Evolutionary conservation across 2,888 invertebrate genomes (phyloP), one percentile per base, ranked within the genome.

Genomic region (Ectropis crepuscularia): DNA sequence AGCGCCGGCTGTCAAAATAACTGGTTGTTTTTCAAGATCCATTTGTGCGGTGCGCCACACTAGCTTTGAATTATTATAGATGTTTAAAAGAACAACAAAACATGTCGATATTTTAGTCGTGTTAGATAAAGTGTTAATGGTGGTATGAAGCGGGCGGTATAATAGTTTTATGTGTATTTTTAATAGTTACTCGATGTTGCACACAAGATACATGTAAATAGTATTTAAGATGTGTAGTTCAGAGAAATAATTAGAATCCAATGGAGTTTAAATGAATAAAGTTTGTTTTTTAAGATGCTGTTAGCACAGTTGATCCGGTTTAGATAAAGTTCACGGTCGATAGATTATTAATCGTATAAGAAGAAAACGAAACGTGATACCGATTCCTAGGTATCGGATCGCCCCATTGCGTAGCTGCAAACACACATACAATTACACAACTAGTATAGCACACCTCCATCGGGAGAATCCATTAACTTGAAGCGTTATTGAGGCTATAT

Each of bases 11-110:
- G 89, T 91, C 89, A 87, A 89, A 90, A 92, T 90, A 90, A 87
- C 85, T 87, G 85, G 88, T 87, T 89, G 89, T 89, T 90, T 90
- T 90, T 90, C 85, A 86, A 91, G 88, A 90, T 88, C 82, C 88
- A 88, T 90, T 90, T 87, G 84, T 83, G 81, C 76, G 83, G 85
- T 81, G 82, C 76, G 81, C 81, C 83, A 82, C 80, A 81, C 84
- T 80, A 82, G 81, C 77, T 77, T 77, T 86, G 86, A 87, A 86
- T 90, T 89, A 86, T 90, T 89, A 89, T 88, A 80, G 80, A 85
- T 83, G 83, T 83, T 87, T 86, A 83, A 74, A 86, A 85, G 82
- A 86, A 88, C 79, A 89, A 90, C 87, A 89, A 88, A 89, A 84
- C 85, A 78, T 78, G 78, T 80, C 83, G 83, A 85, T 90, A 87